Evolutionary conservation across 2,113 vertebrate species (phyloP).

Genomic region (Periophthalmodon schlosseri): DNA sequence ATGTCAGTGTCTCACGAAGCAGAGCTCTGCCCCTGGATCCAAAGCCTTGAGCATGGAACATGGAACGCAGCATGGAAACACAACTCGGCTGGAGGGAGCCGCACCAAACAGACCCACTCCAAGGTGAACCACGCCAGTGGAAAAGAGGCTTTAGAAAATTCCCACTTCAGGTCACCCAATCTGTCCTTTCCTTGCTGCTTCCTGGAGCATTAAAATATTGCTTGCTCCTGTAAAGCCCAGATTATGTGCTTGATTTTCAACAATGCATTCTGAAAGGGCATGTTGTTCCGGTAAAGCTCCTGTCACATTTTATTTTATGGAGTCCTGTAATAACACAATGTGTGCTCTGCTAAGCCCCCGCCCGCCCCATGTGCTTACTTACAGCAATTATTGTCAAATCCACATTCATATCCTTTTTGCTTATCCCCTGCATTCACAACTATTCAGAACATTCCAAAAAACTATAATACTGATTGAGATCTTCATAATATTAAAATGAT

Average conservation of each 20-base stretch:
- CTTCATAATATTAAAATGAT: no score
- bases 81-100: no score
- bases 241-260: conserved; percentile 1
- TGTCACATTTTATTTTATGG: not conserved
- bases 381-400: conserved; percentile 1
- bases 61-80: no score
- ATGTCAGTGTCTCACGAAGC: no score
- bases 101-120: no score
- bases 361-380: not conserved
- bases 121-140: no score
- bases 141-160: not conserved
- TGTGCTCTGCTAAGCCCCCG: not conserved
- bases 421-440: not conserved
- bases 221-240: not conserved
- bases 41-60: no score
- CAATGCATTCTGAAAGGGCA: not conserved
- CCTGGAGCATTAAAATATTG: not conserved
- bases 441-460: not conserved
- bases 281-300: conserved; percentile 1
- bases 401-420: not conserved
- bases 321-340: not conserved
- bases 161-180: not conserved
- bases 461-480: no score
- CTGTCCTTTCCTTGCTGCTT: not conserved
- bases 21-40: no score